These are phyloP conservation scores for Capromys pilorides DNA, from an alignment of 2,797 vertebrate genomes.

Conservation along the genomic window DNA sequence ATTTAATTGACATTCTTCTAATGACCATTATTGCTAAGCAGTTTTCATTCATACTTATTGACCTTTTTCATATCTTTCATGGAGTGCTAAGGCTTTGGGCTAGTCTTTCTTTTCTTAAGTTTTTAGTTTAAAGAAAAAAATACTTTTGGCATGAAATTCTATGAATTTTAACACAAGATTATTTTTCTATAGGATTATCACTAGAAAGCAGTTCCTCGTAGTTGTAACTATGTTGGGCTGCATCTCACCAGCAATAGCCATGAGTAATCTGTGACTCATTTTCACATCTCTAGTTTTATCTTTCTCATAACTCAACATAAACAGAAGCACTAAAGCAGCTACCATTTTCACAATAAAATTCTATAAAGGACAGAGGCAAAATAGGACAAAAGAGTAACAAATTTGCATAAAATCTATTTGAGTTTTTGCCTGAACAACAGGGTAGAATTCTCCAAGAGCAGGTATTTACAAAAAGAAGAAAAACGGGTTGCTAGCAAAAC, in stretches of 20 bases:
- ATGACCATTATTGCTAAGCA: not conserved
- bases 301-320: not conserved
- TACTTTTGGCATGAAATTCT: not conserved
- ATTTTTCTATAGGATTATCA: not conserved
- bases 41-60: not conserved
- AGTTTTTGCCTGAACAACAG: not conserved
- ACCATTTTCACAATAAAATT: not conserved
- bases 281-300: not conserved
- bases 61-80: not conserved
- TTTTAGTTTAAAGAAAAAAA: not conserved
- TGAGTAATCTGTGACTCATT: not conserved
- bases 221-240: not conserved
- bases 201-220: not conserved
- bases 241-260: not conserved
- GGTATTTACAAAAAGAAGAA: not conserved
- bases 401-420: not conserved
- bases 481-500: not conserved
- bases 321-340: not conserved
- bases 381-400: not conserved
- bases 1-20: not conserved
- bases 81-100: not conserved
- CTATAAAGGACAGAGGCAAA: not conserved
- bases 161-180: not conserved
- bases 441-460: not conserved
- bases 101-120: not conserved